Conservation (phyloP, 2,113 vertebrate species). For the Capreolus pygargus region DNA sequence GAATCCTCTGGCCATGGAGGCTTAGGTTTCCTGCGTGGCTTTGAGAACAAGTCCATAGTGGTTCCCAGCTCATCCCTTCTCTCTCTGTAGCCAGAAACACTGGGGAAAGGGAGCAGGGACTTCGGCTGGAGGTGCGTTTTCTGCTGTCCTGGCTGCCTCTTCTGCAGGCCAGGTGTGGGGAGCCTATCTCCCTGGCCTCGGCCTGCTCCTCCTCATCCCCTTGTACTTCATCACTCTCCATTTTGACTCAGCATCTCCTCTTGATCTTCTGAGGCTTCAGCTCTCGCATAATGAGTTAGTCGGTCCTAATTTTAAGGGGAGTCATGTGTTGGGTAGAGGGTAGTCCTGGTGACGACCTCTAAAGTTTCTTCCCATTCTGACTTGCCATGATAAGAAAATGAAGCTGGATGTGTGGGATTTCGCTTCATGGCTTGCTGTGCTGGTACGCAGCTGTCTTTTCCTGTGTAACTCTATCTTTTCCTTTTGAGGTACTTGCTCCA, state of each 20-base stretch:
- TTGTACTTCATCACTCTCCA: background rate
- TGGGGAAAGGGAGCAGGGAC: background rate
- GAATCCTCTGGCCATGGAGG: background rate
- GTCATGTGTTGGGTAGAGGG: background rate
- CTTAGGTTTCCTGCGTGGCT: background rate
- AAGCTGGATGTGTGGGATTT: background rate
- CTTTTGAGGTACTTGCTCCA: background rate
- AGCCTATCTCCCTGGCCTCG: background rate
- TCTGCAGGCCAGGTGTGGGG: background rate
- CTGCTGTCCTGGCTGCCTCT: background rate
- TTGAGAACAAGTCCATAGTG: background rate
- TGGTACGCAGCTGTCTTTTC: background rate
- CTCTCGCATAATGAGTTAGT: background rate
- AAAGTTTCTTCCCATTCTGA: background rate
- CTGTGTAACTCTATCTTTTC: background rate
- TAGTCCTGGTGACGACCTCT: background rate
- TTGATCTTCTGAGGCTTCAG: background rate
- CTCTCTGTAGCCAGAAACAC: background rate
- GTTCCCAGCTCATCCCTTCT: background rate
- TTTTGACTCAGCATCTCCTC: background rate
- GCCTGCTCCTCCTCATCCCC: background rate
- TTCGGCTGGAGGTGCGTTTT: background rate
- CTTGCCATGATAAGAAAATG: background rate
- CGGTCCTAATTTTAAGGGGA: background rate
- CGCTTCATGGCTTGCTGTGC: background rate